These are phyloP conservation scores for Phycodurus eques DNA, from an alignment of 2,113 vertebrate genomes.

Conservation along the genomic window DNA sequence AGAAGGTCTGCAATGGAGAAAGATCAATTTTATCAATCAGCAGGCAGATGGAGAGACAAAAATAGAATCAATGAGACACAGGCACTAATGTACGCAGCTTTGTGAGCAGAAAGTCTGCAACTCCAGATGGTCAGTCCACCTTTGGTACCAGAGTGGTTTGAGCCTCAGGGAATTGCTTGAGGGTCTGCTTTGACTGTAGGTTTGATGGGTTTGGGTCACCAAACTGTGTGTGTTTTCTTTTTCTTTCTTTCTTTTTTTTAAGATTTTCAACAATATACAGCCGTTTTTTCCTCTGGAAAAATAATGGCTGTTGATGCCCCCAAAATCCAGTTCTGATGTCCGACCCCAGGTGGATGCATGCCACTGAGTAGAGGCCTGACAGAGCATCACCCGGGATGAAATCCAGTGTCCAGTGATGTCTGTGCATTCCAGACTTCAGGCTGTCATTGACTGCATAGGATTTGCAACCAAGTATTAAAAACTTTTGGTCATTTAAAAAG, in stretches of 20 bases:
- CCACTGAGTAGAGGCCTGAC: too few relatives aligned
- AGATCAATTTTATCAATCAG: not conserved
- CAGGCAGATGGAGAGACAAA: not conserved
- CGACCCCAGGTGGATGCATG: too few relatives aligned
- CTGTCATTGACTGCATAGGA: too few relatives aligned
- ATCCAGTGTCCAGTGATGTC: too few relatives aligned
- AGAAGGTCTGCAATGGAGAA: not conserved
- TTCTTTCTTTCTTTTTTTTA: not conserved
- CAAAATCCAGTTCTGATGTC: too few relatives aligned
- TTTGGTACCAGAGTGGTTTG: slow-evolving; percentile 27
- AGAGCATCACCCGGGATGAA: too few relatives aligned
- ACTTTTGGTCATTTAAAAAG: not conserved
- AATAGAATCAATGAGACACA: slow-evolving; percentile 13
- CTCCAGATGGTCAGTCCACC: slow-evolving; percentile 40
- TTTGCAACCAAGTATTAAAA: too few relatives aligned
- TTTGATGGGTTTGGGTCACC: not conserved
- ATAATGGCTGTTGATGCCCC: too few relatives aligned
- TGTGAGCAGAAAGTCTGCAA: slow-evolving; percentile 9
- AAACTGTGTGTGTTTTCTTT: not conserved
- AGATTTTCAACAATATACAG: not conserved
- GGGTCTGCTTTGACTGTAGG: slow-evolving; percentile 16
- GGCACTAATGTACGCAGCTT: slow-evolving; percentile 7
- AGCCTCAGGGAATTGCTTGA: slow-evolving; percentile 17
- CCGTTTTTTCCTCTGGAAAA: too few relatives aligned
- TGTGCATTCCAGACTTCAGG: too few relatives aligned